phyloP scores from a whole-genome alignment of 2,797 vertebrate species.

The Sarcoramphus papa region DNA sequence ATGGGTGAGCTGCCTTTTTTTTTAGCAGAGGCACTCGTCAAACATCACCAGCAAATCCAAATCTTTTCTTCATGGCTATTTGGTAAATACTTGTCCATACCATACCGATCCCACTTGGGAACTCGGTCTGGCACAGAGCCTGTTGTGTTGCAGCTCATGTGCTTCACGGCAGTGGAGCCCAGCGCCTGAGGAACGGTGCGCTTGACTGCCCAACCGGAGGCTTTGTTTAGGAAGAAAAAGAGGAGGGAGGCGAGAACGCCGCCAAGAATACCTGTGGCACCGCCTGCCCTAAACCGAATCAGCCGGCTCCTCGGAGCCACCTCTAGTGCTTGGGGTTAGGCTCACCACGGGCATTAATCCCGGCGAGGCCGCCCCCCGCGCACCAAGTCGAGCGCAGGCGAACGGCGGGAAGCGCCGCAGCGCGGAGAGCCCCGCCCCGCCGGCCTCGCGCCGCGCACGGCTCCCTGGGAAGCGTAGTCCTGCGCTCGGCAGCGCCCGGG shows the following conservation, averaged over 20 bases:
- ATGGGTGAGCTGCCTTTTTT: not conserved
- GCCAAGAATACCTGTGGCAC: not conserved
- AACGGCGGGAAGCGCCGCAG: too few species aligned
- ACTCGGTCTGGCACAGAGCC: too few species aligned
- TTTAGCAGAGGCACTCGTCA: not conserved
- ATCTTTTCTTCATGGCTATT: fast-evolving
- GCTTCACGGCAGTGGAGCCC: not conserved
- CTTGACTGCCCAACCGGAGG: fast-evolving
- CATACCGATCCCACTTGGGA: fast-evolving
- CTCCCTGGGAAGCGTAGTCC: slow-evolving; percentile 1
- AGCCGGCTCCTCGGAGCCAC: not conserved
- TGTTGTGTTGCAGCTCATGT: too few species aligned
- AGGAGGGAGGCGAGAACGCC: too few species aligned
- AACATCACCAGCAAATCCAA: fast-evolving
- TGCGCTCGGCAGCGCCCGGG: not conserved
- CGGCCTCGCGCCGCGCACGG: not conserved
- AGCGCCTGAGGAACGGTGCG: fast-evolving
- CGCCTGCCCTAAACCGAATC: not conserved
- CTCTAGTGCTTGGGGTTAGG: fast-evolving
- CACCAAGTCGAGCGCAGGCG: too few species aligned
- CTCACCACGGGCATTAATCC: not conserved
- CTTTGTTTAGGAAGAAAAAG: too few species aligned
- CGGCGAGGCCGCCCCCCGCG: not conserved
- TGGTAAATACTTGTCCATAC: fast-evolving
- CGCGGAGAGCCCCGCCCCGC: not conserved